A percentile compares a stretch with the other conserved stretches of the same genome.
These are phyloP conservation scores for Anguilla pacifica DNA, from an alignment of 2,797 vertebrate species.

Conservation along the genomic window DNA sequence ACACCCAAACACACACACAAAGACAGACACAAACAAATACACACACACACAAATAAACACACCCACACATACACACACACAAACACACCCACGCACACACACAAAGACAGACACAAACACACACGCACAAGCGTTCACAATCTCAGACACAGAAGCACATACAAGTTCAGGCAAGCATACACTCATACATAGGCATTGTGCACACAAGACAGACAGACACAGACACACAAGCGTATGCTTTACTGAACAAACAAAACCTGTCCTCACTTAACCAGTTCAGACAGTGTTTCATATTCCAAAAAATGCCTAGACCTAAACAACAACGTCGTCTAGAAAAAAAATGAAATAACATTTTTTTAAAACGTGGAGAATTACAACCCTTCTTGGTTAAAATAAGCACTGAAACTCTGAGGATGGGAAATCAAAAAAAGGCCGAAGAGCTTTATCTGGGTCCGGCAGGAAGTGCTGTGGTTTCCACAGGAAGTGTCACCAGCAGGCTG, in stretches of 20 bases:
- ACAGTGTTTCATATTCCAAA: background rate
- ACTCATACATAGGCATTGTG: background rate
- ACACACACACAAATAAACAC: background rate
- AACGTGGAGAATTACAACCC: background rate
- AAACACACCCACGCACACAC: background rate
- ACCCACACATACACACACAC: background rate
- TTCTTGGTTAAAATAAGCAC: background rate
- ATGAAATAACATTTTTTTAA: too few relatives aligned
- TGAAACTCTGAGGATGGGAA: background rate
- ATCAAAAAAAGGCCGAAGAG: background rate
- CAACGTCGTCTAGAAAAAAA: too few relatives aligned
- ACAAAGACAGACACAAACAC: background rate
- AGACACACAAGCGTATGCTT: background rate
- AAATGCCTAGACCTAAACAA: background rate
- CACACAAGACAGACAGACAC: background rate
- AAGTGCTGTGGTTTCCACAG: background rate
- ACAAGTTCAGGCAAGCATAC: background rate
- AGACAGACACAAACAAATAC: background rate
- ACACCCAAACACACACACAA: background rate
- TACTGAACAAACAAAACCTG: background rate
- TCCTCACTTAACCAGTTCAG: background rate
- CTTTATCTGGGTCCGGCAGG: background rate
- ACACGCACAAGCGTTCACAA: background rate
- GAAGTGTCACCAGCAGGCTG: background rate
- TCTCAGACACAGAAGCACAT: background rate